Base-by-base conservation (phyloP, 2,113 vertebrate species). In the Melanostigma gelatinosum region DNA sequence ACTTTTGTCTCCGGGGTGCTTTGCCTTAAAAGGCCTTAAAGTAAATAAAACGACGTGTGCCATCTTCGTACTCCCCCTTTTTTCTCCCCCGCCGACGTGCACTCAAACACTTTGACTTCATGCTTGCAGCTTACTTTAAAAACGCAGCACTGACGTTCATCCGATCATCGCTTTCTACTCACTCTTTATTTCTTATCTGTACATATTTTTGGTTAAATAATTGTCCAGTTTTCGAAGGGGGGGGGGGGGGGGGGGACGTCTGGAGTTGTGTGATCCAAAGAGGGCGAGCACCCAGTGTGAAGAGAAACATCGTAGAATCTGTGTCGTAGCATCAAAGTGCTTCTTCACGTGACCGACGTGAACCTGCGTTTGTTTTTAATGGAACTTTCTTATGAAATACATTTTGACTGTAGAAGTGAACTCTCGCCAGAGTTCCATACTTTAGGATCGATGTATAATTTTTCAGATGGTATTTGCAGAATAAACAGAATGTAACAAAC, bases 391-490 rank as follows among this genome's bases (percentile, higher is more conserved):
- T 90, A 92, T 29, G 8, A 83, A 63, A 83, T 71, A 85, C 70
- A 87, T 84, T 78, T 57, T 24, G 81, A 85, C 87, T 92, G 91
- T 92, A 92, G 60, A 91, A 87, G 82, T 90, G 85, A 88, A 86
- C 88, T 89, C 92, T 89, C 83, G 86, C 78, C 72, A 50, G 82
- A 91, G 84, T 93, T 93, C 87, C 88, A 90, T 88, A 90, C 72
- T 85, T 90, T 32, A 91, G 88, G 90, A 83, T 89, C 92, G 88
- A 91, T 94, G 93, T 94, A 91, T 91, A 82, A 92, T 95, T 95
- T 95, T 95, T 95, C 93, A 91, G 84, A 92, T 92, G 88, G 77
- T 89, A 91, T 94, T 95, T 95, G 92, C 92, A 94, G 86, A 95
- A 95, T 95, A 95, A 95, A 95, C 75, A 82, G 85, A 89, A 91